Evolutionary conservation across 1,140 invertebrate genomes (phyloP).

Genomic region (Diploscapter pachys): DNA sequence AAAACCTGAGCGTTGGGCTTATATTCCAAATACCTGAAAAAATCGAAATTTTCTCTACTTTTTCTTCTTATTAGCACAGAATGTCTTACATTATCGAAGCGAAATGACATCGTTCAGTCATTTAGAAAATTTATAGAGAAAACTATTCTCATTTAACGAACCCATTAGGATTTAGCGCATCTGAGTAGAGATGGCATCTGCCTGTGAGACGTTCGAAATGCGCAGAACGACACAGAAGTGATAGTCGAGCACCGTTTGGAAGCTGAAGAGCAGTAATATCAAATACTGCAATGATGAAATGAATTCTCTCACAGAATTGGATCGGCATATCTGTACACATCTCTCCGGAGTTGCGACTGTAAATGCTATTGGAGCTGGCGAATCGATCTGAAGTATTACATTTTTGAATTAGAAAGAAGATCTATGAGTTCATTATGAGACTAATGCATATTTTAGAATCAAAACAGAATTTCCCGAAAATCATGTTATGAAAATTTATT

Average conservation of each 20-base stretch:
- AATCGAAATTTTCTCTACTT: too few relatives aligned
- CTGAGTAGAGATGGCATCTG: slow-evolving; percentile 14
- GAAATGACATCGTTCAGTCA: too few relatives aligned
- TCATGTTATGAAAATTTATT: background rate
- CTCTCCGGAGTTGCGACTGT: slow-evolving; percentile 15
- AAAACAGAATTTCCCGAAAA: too few relatives aligned
- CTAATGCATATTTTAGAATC: too few relatives aligned
- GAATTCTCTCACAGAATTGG: slow-evolving; percentile 17
- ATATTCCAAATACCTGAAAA: slow-evolving; percentile 13
- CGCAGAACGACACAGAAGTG: slow-evolving; percentile 21
- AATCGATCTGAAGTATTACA: slow-evolving; percentile 8
- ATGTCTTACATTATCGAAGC: too few relatives aligned
- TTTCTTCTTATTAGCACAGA: too few relatives aligned
- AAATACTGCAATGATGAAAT: background rate
- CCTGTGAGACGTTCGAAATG: slow-evolving; percentile 11
- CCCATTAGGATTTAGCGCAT: slow-evolving; percentile 27
- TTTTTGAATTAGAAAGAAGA: background rate
- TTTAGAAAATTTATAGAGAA: too few relatives aligned
- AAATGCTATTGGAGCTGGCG: slow-evolving; percentile 22
- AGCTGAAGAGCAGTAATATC: slow-evolving; percentile 5
- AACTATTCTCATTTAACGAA: too few relatives aligned
- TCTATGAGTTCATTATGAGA: background rate
- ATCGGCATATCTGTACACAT: slow-evolving; percentile 21
- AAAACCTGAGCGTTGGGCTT: slow-evolving; percentile 20
- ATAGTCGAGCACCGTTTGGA: slow-evolving; percentile 9